A percentile compares a stretch with the other conserved stretches of the same genome.
These are phyloP conservation scores for Amblyopsis hoosieri DNA, from an alignment of 2,797 vertebrate genomes.

Conservation along the genomic window DNA sequence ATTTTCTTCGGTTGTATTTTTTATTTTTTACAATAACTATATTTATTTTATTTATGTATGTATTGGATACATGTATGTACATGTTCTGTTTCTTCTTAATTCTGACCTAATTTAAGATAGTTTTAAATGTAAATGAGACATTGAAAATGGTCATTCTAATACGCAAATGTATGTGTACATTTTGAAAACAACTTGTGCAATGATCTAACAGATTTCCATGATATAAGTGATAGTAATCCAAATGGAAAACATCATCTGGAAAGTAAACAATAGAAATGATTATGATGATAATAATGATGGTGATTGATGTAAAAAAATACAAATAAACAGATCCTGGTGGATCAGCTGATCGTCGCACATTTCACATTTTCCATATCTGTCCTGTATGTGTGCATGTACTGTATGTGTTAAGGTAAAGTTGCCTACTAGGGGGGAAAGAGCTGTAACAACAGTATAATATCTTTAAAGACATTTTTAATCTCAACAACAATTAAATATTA, in stretches of 20 bases:
- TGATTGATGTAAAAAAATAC: constrained; percentile 42
- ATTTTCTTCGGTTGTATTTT: constrained; percentile 85
- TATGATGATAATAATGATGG: constrained; percentile 45
- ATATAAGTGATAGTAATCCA: constrained; percentile 72
- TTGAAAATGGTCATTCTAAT: constrained; percentile 75
- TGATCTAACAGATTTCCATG: constrained; percentile 75
- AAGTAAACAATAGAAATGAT: constrained; percentile 66
- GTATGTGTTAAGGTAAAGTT: neutral
- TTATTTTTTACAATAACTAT: constrained; percentile 82
- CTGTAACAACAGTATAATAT: too few species aligned
- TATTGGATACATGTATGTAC: constrained; percentile 83
- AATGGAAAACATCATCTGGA: constrained; percentile 68
- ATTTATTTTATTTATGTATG: constrained; percentile 83
- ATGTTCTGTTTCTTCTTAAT: constrained; percentile 75
- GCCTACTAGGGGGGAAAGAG: too few species aligned
- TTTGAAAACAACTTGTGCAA: constrained; percentile 79
- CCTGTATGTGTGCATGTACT: neutral
- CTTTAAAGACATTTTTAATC: too few species aligned
- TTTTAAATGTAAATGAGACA: constrained; percentile 76
- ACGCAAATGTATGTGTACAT: constrained; percentile 81
- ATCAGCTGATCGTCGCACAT: constrained; percentile 50
- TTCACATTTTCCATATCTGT: neutral
- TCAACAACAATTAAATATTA: too few species aligned
- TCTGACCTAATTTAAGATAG: constrained; percentile 77
- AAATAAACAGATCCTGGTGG: constrained; percentile 67